phyloP scores from a whole-genome alignment of 2,888 invertebrate genomes.

The Mesorhabditis spiculigera region DNA sequence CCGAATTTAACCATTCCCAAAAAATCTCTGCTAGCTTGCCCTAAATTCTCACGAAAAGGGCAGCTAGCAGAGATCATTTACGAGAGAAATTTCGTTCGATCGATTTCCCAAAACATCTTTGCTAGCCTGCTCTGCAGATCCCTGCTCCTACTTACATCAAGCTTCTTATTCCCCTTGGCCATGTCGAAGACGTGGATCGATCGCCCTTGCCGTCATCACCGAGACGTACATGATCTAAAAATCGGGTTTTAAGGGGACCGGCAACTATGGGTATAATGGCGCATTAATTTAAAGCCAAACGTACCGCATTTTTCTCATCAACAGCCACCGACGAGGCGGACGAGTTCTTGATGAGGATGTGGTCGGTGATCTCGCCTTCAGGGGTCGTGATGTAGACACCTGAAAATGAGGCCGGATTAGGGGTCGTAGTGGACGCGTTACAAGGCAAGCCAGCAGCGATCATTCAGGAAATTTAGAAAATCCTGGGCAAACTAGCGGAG shows the following conservation, averaged over 20 bases:
- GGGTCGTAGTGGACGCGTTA: not conserved
- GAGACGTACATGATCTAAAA: slow-evolving; percentile 31
- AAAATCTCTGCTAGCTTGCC: no score
- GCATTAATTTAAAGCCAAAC: no score
- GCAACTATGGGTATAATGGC: no score
- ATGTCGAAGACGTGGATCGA: slow-evolving; percentile 42
- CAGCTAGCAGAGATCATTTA: no score
- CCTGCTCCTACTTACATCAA: no score
- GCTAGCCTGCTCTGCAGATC: no score
- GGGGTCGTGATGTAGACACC: slow-evolving; percentile 38
- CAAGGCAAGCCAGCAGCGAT: not conserved
- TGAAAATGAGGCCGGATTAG: slow-evolving; percentile 16
- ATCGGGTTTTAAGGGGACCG: no score
- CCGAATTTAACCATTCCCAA: no score
- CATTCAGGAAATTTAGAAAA: not conserved
- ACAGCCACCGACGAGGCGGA: slow-evolving; percentile 38
- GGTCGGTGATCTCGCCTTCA: slow-evolving; percentile 33
- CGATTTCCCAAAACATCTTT: no score
- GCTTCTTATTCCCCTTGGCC: slow-evolving; percentile 28
- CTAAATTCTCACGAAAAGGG: no score
- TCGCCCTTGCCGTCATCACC: slow-evolving; percentile 41
- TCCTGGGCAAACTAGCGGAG: not conserved
- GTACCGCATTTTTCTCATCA: slow-evolving; percentile 37
- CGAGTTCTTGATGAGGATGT: slow-evolving; percentile 41
- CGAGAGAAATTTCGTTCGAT: no score